phyloP scores from a whole-genome alignment of 2,888 invertebrate species.

The Pyrocoelia pectoralis region DNA sequence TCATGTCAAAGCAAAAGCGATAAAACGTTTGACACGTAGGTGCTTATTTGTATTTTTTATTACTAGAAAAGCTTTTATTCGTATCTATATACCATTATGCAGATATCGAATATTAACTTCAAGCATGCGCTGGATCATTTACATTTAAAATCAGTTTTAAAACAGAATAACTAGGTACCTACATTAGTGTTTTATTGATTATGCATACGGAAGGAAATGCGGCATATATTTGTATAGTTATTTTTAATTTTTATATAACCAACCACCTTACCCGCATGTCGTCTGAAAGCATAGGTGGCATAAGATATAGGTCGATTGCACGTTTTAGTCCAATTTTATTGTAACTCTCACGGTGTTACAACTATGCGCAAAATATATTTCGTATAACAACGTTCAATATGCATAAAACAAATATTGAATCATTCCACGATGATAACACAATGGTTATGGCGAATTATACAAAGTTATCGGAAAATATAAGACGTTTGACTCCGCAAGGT shows the following conservation, averaged over 20 bases:
- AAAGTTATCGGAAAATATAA: constrained; percentile 65
- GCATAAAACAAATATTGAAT: constrained; percentile 16
- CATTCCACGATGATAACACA: constrained; percentile 11
- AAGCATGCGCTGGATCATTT: constrained; percentile 50
- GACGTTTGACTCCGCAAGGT: constrained; percentile 72
- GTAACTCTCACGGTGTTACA: not conserved
- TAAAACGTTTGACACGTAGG: too few relatives aligned
- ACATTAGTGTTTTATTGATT: constrained; percentile 32
- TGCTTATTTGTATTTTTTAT: too few relatives aligned
- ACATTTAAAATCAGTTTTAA: constrained; percentile 32
- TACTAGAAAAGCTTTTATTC: not conserved
- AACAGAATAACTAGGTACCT: too few relatives aligned
- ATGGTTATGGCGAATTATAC: constrained; percentile 58
- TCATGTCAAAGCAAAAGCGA: too few relatives aligned
- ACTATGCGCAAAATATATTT: not conserved
- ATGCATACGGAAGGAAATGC: constrained; percentile 32
- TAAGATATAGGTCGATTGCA: not conserved
- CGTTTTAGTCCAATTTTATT: not conserved
- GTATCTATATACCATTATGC: constrained; percentile 38
- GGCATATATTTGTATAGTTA: constrained; percentile 26
- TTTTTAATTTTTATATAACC: constrained; percentile 28
- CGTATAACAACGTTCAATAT: not conserved
- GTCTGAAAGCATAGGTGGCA: constrained; percentile 12
- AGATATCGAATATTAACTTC: constrained; percentile 51
- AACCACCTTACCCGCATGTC: constrained; percentile 11